Percentiles rank a stretch among this genome's conserved stretches.
phyloP scores from a whole-genome alignment of 2,888 invertebrate species.

The Dynastes hyllus region DNA sequence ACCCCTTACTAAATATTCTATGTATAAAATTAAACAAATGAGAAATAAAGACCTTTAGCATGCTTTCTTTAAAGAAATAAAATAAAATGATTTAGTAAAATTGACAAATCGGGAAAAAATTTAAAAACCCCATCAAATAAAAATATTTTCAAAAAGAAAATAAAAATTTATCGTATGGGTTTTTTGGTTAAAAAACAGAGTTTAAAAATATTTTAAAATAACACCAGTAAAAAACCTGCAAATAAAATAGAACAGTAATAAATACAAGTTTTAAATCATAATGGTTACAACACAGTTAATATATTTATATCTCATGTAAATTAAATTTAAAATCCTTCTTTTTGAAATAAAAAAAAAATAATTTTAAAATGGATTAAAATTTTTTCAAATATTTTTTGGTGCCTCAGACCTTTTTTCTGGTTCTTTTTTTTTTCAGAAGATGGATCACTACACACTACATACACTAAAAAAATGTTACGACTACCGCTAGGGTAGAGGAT shows the following conservation, averaged over 20 bases:
- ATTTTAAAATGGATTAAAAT: too few species aligned
- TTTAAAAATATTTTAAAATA: too few species aligned
- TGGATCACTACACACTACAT: constrained; percentile 51
- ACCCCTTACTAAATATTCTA: background rate
- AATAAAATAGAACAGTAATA: constrained; percentile 47
- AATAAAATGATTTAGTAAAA: too few species aligned
- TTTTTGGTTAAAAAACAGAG: too few species aligned
- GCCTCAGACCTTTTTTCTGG: constrained; percentile 39
- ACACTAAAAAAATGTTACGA: constrained; percentile 51
- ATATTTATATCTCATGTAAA: too few species aligned
- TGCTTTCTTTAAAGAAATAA: constrained; percentile 5
- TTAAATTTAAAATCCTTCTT: constrained; percentile 50
- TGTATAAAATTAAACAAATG: constrained; percentile 1
- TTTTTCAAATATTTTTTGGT: too few species aligned
- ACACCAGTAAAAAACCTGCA: constrained; percentile 64
- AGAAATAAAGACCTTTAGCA: constrained; percentile 42
- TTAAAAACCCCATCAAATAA: constrained; percentile 20
- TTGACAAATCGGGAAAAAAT: too few species aligned
- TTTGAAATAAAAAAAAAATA: constrained; percentile 29
- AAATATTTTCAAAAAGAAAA: constrained; percentile 57
- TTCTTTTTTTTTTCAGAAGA: constrained; percentile 29
- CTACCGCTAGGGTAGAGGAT: constrained; percentile 56
- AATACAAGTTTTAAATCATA: background rate
- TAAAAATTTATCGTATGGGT: constrained; percentile 39
- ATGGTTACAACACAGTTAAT: too few species aligned